Evolutionary conservation across 2,888 invertebrate species (phyloP).

Genomic region (Melipona bicolor): DNA sequence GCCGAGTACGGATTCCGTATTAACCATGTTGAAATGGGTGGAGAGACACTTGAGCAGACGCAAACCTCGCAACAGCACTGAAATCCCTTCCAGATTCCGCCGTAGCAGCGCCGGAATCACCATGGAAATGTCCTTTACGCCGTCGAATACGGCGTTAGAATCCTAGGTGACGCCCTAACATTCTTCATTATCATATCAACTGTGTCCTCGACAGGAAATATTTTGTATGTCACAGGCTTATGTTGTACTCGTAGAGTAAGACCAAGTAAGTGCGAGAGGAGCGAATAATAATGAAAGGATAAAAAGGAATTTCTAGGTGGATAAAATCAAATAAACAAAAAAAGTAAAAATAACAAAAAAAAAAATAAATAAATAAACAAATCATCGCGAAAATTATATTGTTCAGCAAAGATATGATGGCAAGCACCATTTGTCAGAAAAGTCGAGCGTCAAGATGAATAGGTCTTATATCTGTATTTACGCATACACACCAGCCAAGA

Average conservation of each 20-base stretch:
- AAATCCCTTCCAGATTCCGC: constrained; percentile 77
- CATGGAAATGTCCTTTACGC: constrained; percentile 91
- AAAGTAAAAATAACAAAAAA: not conserved
- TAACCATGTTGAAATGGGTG: constrained; percentile 96
- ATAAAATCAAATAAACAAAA: constrained; percentile 8
- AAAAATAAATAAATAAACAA: not conserved
- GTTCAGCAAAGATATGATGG: not conserved
- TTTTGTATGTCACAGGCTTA: constrained; percentile 41
- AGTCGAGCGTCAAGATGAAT: constrained; percentile 12
- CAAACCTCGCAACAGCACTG: constrained; percentile 87
- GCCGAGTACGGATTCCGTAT: constrained; percentile 94
- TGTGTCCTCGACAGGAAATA: constrained; percentile 37
- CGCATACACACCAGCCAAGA: not conserved
- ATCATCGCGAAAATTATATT: constrained; percentile 19
- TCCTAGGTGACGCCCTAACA: constrained; percentile 63
- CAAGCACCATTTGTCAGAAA: not conserved
- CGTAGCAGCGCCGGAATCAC: constrained; percentile 89
- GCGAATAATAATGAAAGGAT: not conserved
- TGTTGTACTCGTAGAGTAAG: constrained; percentile 59
- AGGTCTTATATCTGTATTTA: not conserved
- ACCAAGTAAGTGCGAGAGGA: constrained; percentile 33
- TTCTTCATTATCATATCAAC: constrained; percentile 39
- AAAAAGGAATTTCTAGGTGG: constrained; percentile 15
- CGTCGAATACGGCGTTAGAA: constrained; percentile 70
- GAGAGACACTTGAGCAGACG: constrained; percentile 93